Percentiles rank a stretch among this genome's conserved stretches.
phyloP scores from a whole-genome alignment of 2,797 vertebrate species.

The Typhlichthys eigenmanni region DNA sequence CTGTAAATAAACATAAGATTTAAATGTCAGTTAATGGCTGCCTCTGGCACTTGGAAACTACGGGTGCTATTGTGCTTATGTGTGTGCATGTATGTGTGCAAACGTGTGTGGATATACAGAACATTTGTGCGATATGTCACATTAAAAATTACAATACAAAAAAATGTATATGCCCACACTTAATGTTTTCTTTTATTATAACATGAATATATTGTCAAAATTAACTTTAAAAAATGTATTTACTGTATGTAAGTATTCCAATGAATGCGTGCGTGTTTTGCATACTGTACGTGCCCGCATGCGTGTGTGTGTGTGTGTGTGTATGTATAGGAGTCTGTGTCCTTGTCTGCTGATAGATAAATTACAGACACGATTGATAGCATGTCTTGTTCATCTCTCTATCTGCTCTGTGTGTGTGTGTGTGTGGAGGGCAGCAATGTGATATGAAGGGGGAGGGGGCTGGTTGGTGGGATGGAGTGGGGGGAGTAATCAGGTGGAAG shows the following conservation, averaged over 20 bases:
- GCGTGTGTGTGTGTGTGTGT: neutral
- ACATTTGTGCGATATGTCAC: slow-evolving; percentile 3
- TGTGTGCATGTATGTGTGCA: slow-evolving; percentile 1
- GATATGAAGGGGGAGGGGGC: neutral
- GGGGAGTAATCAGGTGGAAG: slow-evolving; percentile 66
- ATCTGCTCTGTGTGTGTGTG: neutral
- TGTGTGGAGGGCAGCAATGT: slow-evolving; percentile 15
- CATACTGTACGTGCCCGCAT: neutral
- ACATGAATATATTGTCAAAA: no score
- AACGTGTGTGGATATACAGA: no score
- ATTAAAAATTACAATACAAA: slow-evolving; percentile 17
- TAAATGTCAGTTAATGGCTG: slow-evolving; percentile 49
- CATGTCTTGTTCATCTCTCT: slow-evolving; percentile 1
- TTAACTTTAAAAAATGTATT: no score
- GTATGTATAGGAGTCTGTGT: neutral
- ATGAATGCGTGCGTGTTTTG: no score
- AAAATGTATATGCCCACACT: no score
- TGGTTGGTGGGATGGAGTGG: neutral
- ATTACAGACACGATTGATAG: neutral
- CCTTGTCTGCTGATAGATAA: neutral
- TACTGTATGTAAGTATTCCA: no score
- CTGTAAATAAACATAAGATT: slow-evolving; percentile 21
- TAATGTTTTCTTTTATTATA: slow-evolving; percentile 27
- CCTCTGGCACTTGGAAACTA: slow-evolving; percentile 42
- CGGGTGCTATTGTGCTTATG: slow-evolving; percentile 1